These are phyloP conservation scores for Lissocephala sabroskyi DNA, from an alignment of 2,888 invertebrate genomes.

Conservation along the genomic window DNA sequence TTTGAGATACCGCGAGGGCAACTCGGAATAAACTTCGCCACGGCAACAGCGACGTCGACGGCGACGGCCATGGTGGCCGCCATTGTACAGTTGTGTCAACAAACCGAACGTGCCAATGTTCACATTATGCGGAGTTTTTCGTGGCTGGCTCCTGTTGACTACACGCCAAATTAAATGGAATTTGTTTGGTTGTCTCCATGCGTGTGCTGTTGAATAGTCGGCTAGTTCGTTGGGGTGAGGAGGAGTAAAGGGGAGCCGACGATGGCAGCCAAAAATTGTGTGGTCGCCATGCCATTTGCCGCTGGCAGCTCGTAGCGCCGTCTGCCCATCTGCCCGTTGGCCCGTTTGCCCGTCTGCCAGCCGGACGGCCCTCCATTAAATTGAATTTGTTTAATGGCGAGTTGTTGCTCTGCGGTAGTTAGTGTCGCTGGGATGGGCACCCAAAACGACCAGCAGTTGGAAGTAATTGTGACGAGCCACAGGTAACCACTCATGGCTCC, in stretches of 20 bases:
- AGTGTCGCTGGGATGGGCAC: too few species aligned
- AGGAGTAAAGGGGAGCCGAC: too few species aligned
- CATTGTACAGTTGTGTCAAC: constrained; percentile 59
- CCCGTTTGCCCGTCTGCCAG: background rate
- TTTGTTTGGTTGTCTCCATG: constrained; percentile 48
- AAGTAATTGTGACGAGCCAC: too few species aligned
- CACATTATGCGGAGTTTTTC: constrained; percentile 49
- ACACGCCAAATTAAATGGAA: constrained; percentile 57
- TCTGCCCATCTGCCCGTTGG: too few species aligned
- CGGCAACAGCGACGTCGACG: constrained; percentile 19
- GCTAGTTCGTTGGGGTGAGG: background rate
- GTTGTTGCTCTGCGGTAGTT: constrained; percentile 36
- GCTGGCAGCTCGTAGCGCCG: too few species aligned
- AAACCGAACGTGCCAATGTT: constrained; percentile 63
- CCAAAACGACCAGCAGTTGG: too few species aligned
- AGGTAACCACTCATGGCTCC: too few species aligned
- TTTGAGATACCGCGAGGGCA: constrained; percentile 58
- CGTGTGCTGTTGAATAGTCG: background rate
- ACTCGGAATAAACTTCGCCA: too few species aligned
- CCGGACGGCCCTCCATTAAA: constrained; percentile 19
- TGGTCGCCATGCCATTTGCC: too few species aligned
- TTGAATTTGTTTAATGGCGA: constrained; percentile 64
- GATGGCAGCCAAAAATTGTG: too few species aligned
- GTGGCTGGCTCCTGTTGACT: constrained; percentile 1
- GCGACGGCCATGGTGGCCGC: constrained; percentile 37